Evolutionary conservation across 2,113 vertebrate species (phyloP).

Genomic region (Menidia beryllina): DNA sequence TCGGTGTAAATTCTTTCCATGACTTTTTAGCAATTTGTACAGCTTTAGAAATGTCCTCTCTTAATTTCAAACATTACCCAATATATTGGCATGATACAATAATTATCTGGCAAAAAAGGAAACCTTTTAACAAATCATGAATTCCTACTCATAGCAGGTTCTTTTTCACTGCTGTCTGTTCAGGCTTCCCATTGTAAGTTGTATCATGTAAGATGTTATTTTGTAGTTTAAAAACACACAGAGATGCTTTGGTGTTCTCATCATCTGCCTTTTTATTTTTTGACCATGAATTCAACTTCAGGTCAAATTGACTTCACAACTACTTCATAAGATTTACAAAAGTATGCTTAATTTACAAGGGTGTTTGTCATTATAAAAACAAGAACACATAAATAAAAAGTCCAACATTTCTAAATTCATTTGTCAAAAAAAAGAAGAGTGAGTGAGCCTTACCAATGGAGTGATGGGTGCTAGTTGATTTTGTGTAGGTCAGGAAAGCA

Average conservation of each 20-base stretch:
- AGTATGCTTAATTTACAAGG: not conserved
- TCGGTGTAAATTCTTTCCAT: no score
- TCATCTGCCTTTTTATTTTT: not conserved
- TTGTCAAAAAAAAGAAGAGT: not conserved
- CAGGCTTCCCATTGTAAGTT: not conserved
- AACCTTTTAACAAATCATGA: not conserved
- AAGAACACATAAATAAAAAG: not conserved
- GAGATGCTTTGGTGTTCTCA: no score
- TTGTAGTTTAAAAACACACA: no score
- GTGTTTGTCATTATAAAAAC: not conserved
- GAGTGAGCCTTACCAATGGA: conserved; percentile 87
- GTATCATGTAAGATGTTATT: no score
- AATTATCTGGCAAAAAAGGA: not conserved
- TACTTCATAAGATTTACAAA: not conserved
- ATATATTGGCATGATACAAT: no score
- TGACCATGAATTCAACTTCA: no score
- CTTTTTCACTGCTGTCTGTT: not conserved
- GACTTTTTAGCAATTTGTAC: not conserved
- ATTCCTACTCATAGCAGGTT: not conserved
- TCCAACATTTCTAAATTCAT: no score
- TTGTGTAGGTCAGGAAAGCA: conserved; percentile 95
- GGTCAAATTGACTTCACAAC: no score
- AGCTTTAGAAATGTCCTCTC: no score
- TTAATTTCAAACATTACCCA: no score
- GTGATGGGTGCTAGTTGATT: conserved; percentile 91